These are phyloP conservation scores for Heterodera carotae DNA, from an alignment of 1,140 invertebrate genomes.

Conservation along the genomic window DNA sequence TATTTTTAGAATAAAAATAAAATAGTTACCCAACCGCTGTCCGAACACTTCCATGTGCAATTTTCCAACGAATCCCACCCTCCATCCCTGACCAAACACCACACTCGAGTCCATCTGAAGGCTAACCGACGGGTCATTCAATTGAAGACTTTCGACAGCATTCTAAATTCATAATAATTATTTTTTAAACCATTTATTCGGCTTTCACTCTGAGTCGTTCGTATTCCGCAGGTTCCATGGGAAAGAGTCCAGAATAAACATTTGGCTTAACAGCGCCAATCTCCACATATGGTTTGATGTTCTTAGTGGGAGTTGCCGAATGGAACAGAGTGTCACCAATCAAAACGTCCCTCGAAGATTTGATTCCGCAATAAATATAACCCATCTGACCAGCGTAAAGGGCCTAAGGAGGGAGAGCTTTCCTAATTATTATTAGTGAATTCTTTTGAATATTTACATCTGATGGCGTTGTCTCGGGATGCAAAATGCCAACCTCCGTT, in stretches of 20 bases:
- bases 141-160: conserved; percentile 83
- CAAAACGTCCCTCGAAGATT: conserved; percentile 75
- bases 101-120: conserved; percentile 80
- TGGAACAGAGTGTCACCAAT: conserved; percentile 83
- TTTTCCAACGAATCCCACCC: conserved; percentile 69
- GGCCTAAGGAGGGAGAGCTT: conserved; percentile 27
- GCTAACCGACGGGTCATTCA: conserved; percentile 91
- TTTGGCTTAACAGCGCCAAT: conserved; percentile 80
- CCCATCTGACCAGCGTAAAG: conserved; percentile 78
- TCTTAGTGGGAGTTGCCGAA: conserved; percentile 61
- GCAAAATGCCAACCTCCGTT: conserved; percentile 78
- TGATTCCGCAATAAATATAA: conserved; percentile 80
- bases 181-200: not conserved
- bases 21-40: conserved; percentile 37
- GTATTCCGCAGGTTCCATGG: conserved; percentile 83
- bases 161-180: conserved; percentile 60
- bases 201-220: conserved; percentile 65
- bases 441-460: conserved; percentile 67
- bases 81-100: conserved; percentile 77
- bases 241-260: conserved; percentile 90
- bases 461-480: conserved; percentile 74
- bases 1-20: not conserved
- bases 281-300: conserved; percentile 72
- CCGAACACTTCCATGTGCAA: conserved; percentile 82
- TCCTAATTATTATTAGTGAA: not conserved